Evolutionary conservation across 1,140 invertebrate species (phyloP), one percentile per base, ranked within the genome.

Genomic region (Bradynema listronoti): DNA sequence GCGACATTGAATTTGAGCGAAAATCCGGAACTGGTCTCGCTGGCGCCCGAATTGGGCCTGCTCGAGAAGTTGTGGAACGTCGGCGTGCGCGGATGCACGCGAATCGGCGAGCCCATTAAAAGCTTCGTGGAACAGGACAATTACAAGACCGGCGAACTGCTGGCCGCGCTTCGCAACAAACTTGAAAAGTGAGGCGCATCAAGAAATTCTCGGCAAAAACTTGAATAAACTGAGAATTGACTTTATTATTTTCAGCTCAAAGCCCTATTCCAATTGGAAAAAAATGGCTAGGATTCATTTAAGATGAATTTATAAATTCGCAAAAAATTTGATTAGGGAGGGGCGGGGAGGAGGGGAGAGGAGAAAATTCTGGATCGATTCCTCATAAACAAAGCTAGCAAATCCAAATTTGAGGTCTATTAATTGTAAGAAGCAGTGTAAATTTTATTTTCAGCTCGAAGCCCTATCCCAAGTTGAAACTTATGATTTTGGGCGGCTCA

Each of bases 401-500:
- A 39, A 16, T 55, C 4, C 6, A 22, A 51, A 25, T 39, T 51
- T 54, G 30, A 54, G 19, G 5, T 7, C n/a, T 4, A 47, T 5
- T 54, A 49, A 19, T n/a, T n/a, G n/a, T n/a, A 32, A 47, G 33
- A 3, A 24, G 27, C 7, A 24, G 22, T 6, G 7, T 24, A 1
- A 36, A 24, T 22, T 32, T 39, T 63, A 25, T 78, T 60, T 57
- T 76, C 87, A 96, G 82, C 80, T 91, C 92, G 0, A 86, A 87
- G 75, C 87, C 90, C 0, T 97, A 97, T 79, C 88, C 90, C 4
- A 82, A 90, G 36, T 90, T 98, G 87, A 97, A 96, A 78, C 81
- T 98, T 2, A 96, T 99, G 92, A 86, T 98, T 45, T 91, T 97
- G 14, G 94, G 94, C 0, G 85, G 89, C 7, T 88, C 93, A 77